These are phyloP conservation scores for Larimichthys polyactis DNA, from an alignment of 2,113 vertebrate genomes.

Conservation along the genomic window DNA sequence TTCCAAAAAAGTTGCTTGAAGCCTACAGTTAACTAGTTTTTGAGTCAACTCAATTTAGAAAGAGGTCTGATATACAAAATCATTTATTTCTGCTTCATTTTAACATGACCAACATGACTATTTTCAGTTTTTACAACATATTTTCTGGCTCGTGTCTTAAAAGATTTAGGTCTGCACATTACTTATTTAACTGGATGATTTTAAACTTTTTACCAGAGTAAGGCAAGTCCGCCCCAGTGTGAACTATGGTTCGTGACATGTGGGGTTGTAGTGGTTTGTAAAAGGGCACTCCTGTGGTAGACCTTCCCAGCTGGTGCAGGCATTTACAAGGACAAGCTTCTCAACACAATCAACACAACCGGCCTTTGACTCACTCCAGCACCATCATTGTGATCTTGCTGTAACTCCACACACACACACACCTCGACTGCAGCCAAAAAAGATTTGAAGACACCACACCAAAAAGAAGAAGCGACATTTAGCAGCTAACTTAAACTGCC, in stretches of 20 bases:
- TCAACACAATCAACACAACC: not conserved
- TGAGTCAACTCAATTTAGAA: not conserved
- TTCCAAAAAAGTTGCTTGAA: not conserved
- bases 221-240: not conserved
- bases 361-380: not conserved
- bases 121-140: not conserved
- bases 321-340: not conserved
- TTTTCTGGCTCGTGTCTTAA: not conserved
- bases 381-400: not conserved
- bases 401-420: not conserved
- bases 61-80: not conserved
- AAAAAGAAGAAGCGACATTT: not conserved
- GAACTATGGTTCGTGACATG: not conserved
- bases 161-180: not conserved
- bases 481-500: slow-evolving; percentile 25
- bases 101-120: not conserved
- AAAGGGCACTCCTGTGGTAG: not conserved
- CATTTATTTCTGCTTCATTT: not conserved
- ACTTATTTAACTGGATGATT: not conserved
- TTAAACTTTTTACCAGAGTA: not conserved
- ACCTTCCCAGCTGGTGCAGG: not conserved
- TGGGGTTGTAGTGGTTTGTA: not conserved
- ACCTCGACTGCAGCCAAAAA: not conserved
- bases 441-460: not conserved
- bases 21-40: not conserved